Base-by-base conservation (phyloP, 2,113 vertebrate genomes). In the Passerina amoena region DNA sequence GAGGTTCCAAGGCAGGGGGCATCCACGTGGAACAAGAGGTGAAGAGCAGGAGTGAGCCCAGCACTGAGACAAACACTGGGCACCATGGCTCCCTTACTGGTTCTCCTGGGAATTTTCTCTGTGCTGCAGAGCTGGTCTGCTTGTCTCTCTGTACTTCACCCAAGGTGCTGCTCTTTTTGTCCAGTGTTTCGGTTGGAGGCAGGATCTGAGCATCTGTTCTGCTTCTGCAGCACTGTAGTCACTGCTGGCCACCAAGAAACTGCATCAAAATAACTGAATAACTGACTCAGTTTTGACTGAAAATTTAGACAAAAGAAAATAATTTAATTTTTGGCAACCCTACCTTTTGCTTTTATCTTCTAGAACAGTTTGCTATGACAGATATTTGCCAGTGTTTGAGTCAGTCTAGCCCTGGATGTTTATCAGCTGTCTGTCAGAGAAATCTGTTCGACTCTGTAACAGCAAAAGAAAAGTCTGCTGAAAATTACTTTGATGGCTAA, bases 11-110 rank as follows among this genome's bases (percentile, higher is more conserved):
- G 33, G 7, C 3, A 28, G 73, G 51, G 54, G 14, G 44, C 16
- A 37, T 33, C 28, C 20, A 2, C 9, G 45, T 27, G 18, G 33
- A 88, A 14, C 10, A 38, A 48, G 8, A 38, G 0, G 9, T 37
- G 45, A 51, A 69, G 40, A 50, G 22, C 22, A 72, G 30, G 10
- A 90, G 40, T 42, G 51, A 82, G 14, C 17, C 35, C 21, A 30
- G 24, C 14, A 20, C 28, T 0, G 6, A 64, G 53, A 50, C 0
- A 5, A 60, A 19, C 0, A 2, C 47, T 75, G 66, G 31, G 14
- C 2, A 5, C 33, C 2, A 2, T 21, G 9, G 9, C 12, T 92
- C 18, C 42, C 14, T 54, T 60, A 33, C 42, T 35, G 40, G 3
- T 48, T 79, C 64, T 91, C 28, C 66, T 72, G 75, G 42, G 53